Conservation (phyloP, 2,797 vertebrate genomes). For the Phoeniculus purpureus region DNA sequence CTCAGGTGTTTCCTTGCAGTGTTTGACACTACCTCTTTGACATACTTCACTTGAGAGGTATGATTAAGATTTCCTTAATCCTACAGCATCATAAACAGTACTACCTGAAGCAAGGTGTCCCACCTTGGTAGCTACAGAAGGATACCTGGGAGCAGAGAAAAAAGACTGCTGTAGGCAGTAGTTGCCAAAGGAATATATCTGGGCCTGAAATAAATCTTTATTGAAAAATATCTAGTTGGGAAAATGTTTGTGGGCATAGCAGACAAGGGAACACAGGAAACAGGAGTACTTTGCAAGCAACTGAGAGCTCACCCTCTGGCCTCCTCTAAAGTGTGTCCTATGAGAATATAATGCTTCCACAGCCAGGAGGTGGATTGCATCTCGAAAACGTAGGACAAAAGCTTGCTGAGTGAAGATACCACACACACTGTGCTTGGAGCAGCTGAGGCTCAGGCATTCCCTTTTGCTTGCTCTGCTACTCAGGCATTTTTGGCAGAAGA, state of each 20-base stretch:
- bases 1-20: neutral
- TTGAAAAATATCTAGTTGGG: neutral
- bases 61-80: neutral
- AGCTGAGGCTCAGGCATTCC: conserved; percentile 25
- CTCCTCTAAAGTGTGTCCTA: neutral
- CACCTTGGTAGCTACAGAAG: neutral
- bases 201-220: neutral
- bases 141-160: neutral
- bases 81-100: neutral
- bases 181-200: neutral
- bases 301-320: neutral
- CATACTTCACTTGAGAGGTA: too few species aligned
- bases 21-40: neutral
- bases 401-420: neutral
- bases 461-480: conserved; percentile 33
- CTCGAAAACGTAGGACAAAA: neutral
- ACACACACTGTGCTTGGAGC: neutral
- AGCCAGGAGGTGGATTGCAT: neutral
- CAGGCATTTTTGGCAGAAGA: conserved; percentile 45
- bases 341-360: neutral
- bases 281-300: neutral
- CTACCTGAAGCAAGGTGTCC: neutral
- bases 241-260: neutral
- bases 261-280: neutral
- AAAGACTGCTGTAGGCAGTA: neutral